Conservation (phyloP, 2,888 invertebrate species). For the Patella depressa region DNA sequence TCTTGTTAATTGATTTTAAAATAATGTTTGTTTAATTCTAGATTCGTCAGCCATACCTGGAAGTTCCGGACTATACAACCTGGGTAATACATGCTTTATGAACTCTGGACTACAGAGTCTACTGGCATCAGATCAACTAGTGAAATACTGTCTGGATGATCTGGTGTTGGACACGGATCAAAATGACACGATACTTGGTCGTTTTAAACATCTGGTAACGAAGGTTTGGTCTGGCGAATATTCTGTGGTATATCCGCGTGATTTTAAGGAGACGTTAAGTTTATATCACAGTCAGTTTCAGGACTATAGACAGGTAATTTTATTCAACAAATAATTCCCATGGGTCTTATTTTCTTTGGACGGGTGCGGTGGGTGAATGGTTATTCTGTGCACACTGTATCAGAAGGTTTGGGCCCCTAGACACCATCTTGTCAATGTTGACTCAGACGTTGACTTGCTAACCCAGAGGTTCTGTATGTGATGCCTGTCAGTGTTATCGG, state of each 20-base stretch:
- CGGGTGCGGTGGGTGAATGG: too few species aligned
- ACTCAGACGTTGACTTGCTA: too few species aligned
- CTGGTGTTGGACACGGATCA: constrained; percentile 40
- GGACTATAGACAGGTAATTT: constrained; percentile 76
- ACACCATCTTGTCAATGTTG: too few species aligned
- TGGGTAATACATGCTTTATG: constrained; percentile 92
- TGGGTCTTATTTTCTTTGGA: too few species aligned
- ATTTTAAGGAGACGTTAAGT: constrained; percentile 77
- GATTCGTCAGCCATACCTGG: constrained; percentile 69
- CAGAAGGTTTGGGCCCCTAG: too few species aligned
- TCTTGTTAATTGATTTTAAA: background rate
- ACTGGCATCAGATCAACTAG: constrained; percentile 78
- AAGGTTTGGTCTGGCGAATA: constrained; percentile 77
- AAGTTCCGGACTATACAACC: constrained; percentile 82
- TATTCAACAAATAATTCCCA: too few species aligned
- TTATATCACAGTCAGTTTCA: constrained; percentile 77
- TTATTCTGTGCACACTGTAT: too few species aligned
- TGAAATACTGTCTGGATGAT: constrained; percentile 74
- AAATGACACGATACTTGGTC: constrained; percentile 72
- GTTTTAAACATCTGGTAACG: constrained; percentile 74
- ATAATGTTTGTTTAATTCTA: constrained; percentile 29
- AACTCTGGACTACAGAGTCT: constrained; percentile 89
- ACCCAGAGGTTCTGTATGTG: too few species aligned
- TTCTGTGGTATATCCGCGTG: constrained; percentile 74
- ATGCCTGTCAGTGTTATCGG: too few species aligned